Evolutionary conservation across 1,140 invertebrate genomes (phyloP), one percentile per base, ranked within the genome.

Genomic region (Probaryconus sp.): DNA sequence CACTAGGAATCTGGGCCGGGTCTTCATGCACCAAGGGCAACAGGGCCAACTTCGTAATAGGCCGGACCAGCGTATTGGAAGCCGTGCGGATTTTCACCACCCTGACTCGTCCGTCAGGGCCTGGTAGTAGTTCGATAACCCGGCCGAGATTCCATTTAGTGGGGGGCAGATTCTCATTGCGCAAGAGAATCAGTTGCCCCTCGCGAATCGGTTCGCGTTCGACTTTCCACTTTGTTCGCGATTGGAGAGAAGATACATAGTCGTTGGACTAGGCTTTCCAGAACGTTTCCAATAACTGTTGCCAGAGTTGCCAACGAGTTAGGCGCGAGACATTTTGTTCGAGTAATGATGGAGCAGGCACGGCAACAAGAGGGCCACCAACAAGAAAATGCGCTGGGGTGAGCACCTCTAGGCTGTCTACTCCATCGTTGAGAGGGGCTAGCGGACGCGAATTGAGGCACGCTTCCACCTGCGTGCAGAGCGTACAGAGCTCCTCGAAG

Each of bases 361-460:
- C 7, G 3, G 21, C 21, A 13, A 11, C 3, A 4, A 56, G 11
- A 0, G 56, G 5, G 2, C 26, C 14, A 1, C 47, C 45, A 5
- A 38, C n/a, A 5, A 51, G 9, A 43, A 64, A 64, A 24, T 51
- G 24, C 13, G 24, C 53, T 1, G 53, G 56, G 1, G 56, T 61
- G 5, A 61, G 33, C 4, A 18, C 11, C 18, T 76, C 89, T 9
- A 60, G 43, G 18, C 51, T 35, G 9, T 51, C 14, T 10, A 21
- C 5, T 9, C 58, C 35, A 1, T 58, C 37, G 7, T 24, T 58
- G 4, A 79, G 13, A 1, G 43, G 26, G n/a, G 47, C 53, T 1
- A 78, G 40, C 0, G 76, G 70, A 1, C 76, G 17, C 0, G 56
- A 71, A 30, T 78, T 76, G 2, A 77, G 30, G 20, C 21, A 51